Evolutionary conservation across 37 sponge, comb jelly and placozoan species (phyloP).

Genomic region (Oscarella lobularis): DNA sequence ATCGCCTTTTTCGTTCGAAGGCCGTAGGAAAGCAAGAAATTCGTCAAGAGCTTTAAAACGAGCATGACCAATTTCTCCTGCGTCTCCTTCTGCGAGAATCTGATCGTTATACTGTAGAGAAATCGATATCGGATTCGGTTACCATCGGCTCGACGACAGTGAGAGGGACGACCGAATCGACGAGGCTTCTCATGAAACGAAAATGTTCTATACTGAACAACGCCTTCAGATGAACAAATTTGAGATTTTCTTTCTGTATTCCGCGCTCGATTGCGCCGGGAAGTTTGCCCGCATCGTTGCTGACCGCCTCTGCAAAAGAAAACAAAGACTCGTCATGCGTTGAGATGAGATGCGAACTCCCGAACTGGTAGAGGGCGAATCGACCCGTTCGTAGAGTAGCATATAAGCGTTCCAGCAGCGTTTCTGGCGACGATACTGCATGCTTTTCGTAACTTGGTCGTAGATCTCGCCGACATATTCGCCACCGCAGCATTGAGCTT

Average conservation of each 20-base stretch:
- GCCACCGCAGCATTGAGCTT: conserved; percentile 82
- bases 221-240: conserved; percentile 51
- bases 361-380: conserved; percentile 3
- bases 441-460: conserved; percentile 80
- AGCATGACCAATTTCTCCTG: no score
- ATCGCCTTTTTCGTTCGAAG: conserved; percentile 77
- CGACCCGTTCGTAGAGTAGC: conserved; percentile 83
- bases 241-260: conserved; percentile 64
- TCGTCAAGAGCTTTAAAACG: conserved; percentile 60
- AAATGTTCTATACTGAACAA: conserved; percentile 69
- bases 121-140: no score
- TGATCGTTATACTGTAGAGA: no score
- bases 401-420: conserved; percentile 98
- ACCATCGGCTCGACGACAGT: no score
- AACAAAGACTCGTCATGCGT: no score
- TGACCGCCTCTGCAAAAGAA: no score
- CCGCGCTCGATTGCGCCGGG: no score
- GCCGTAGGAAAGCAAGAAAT: conserved; percentile 69
- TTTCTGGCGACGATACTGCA: conserved; percentile 78
- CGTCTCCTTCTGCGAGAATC: no score
- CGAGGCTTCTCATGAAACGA: conserved; percentile 73
- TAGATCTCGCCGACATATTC: conserved; percentile 89
- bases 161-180: no score
- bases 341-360: no score
- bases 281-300: no score